These are phyloP conservation scores for Phymanthus crucifer DNA, from an alignment of 92 coral and sea anemone genomes.

Conservation along the genomic window DNA sequence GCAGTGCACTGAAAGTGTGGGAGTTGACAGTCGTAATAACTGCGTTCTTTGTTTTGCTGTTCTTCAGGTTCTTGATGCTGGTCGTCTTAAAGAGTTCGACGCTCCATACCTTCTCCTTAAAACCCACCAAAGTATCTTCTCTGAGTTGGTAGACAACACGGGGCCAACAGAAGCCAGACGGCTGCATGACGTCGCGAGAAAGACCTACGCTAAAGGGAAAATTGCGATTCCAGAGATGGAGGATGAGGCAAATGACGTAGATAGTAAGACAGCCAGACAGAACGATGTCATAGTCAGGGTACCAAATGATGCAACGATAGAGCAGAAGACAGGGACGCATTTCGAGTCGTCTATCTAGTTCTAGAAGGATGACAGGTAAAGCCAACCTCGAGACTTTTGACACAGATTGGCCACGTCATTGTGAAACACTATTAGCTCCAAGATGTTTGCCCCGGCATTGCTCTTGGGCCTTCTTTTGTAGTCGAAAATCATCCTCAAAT, in stretches of 20 bases:
- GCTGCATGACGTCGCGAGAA: conserved; percentile 72
- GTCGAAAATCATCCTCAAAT: too few species aligned
- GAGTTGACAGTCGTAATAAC: too few species aligned
- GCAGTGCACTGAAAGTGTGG: not conserved
- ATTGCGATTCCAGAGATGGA: conserved; percentile 37
- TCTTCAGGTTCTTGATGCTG: conserved; percentile 68
- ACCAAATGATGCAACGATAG: not conserved
- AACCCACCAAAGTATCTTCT: conserved; percentile 58
- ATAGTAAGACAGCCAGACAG: not conserved
- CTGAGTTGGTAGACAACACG: conserved; percentile 77
- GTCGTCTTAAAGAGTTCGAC: conserved; percentile 64
- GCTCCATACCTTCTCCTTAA: conserved; percentile 55
- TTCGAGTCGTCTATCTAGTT: not conserved
- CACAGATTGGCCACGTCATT: too few species aligned
- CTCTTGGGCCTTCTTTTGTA: too few species aligned
- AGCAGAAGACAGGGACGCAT: not conserved
- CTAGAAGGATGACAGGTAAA: too few species aligned
- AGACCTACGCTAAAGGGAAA: conserved; percentile 39
- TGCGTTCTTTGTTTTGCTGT: not conserved
- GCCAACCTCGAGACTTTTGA: too few species aligned
- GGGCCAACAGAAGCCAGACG: conserved; percentile 69
- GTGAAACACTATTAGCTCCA: too few species aligned
- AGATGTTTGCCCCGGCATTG: too few species aligned
- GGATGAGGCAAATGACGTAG: not conserved
- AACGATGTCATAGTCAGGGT: conserved; percentile 14